These are phyloP conservation scores for Macrophya annulata DNA, from an alignment of 2,888 invertebrate genomes.

Conservation along the genomic window DNA sequence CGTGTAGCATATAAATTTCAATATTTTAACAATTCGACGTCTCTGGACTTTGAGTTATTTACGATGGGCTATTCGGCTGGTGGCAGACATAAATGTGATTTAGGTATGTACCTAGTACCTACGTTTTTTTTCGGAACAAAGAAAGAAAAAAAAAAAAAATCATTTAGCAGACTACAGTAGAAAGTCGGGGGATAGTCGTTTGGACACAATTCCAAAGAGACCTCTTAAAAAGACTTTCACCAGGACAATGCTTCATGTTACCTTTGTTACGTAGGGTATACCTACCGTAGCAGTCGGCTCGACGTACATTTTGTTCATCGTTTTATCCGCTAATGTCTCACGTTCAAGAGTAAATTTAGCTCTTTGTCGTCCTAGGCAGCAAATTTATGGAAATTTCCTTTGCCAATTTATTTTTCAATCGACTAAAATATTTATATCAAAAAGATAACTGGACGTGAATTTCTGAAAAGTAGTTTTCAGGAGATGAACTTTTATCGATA, in stretches of 20 bases:
- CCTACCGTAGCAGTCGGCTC: not conserved
- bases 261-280: not conserved
- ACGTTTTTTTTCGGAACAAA: not conserved
- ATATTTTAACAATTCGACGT: not conserved
- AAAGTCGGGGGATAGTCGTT: not conserved
- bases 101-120: not conserved
- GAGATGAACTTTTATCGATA: not conserved
- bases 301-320: not conserved
- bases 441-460: not conserved
- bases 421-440: not conserved
- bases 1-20: not conserved
- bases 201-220: not conserved
- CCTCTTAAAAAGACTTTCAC: not conserved
- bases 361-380: not conserved
- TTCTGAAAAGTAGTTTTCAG: not conserved
- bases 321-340: slow-evolving; percentile 10
- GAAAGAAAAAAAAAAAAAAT: too few species aligned
- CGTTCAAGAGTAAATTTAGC: not conserved
- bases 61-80: not conserved
- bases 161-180: not conserved
- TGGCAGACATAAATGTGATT: not conserved
- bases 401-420: not conserved
- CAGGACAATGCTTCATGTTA: slow-evolving; percentile 1
- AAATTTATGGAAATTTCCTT: not conserved
- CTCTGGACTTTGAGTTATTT: not conserved